Base-by-base conservation (phyloP, 2,888 invertebrate species). In the Napeogenes sylphis region DNA sequence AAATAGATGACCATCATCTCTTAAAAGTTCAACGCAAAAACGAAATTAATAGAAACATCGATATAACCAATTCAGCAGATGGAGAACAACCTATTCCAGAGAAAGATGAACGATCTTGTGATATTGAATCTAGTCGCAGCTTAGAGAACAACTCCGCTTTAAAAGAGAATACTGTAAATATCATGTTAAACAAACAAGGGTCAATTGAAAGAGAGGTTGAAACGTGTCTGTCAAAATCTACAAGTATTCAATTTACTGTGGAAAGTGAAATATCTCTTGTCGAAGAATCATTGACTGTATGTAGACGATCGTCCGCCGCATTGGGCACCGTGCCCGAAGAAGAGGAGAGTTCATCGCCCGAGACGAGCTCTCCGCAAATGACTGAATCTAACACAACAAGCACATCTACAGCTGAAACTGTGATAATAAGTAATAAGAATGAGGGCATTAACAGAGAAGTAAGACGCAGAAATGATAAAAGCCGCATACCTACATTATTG, bases 341-440 rank as follows among this genome's bases (percentile, higher is more conserved):
- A 71, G 93, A 93, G 75, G 93, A 93, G 73, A 88, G 91, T 56
- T 92, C 91, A 3, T 88, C 87, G 2, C 89, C 90, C 47, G 91
- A 91, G 70, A 86, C 84, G 46, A 78, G 79, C 68, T 92, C 92
- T 4, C 92, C 92, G 56, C 93, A 92, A 81, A 92, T 92, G 87
- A 93, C 92, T 80, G 93, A 93, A 84, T 93, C 93, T 13, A 88
- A 92, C 75, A 93, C 93, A 68, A 93, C 93, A 63, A 93, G 92
- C 81, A 92, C 92, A 63, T 94, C 94, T 73, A 94, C 94, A 64
- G 93, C 94, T 67, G 94, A 94, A 84, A 94, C 94, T 76, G 92
- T 94, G 80, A 93, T 94, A 81, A 91, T 94, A 85, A 92, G 92
- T 84, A 92, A 89, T 87, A 91, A 88, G 81, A 84, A 82, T 78